Conservation (phyloP, 2,797 vertebrate genomes). For the Mallotus villosus region DNA sequence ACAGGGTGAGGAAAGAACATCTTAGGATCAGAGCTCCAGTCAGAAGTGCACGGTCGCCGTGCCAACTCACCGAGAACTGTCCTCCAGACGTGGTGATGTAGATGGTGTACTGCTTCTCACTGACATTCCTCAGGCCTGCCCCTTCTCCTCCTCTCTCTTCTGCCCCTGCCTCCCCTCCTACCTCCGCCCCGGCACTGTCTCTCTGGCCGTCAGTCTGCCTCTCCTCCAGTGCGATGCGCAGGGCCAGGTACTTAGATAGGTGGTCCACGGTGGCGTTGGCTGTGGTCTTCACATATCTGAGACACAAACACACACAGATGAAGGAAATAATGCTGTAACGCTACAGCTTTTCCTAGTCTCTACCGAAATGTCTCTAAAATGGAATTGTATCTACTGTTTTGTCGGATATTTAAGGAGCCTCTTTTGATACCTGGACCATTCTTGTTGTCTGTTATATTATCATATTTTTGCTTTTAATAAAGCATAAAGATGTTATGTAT, state of each 20-base stretch:
- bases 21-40: no score
- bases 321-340: neutral
- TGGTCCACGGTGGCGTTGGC: slow-evolving; percentile 91
- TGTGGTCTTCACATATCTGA: slow-evolving; percentile 88
- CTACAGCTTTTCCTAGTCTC: no score
- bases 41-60: no score
- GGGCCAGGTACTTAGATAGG: slow-evolving; percentile 88
- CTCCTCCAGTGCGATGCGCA: slow-evolving; percentile 88
- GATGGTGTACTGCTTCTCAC: slow-evolving; percentile 93
- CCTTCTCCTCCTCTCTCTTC: slow-evolving; percentile 50
- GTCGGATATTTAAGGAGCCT: no score
- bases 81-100: slow-evolving; percentile 84
- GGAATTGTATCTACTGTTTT: no score
- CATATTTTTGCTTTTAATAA: no score
- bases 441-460: no score
- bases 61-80: slow-evolving; percentile 81
- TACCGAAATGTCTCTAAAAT: no score
- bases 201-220: slow-evolving; percentile 53
- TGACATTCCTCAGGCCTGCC: slow-evolving; percentile 75
- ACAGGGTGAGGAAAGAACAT: neutral
- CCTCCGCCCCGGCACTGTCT: slow-evolving; percentile 39
- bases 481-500: no score
- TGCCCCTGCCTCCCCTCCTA: slow-evolving; percentile 42
- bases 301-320: neutral
- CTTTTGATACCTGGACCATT: no score